Evolutionary conservation across 2,113 vertebrate genomes (phyloP).

Genomic region (Carollia perspicillata): DNA sequence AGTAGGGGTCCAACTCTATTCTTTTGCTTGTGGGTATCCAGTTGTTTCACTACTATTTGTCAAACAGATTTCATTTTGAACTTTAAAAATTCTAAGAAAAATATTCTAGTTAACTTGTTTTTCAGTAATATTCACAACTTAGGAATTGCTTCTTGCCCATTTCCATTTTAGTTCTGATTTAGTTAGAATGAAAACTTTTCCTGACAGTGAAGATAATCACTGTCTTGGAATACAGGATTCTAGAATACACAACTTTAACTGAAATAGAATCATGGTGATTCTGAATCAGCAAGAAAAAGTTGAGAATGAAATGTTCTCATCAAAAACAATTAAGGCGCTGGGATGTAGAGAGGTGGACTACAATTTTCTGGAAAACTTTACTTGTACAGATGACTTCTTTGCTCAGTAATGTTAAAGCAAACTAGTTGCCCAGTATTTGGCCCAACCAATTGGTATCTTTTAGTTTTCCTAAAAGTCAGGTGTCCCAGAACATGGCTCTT

Average conservation of each 20-base stretch:
- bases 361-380: not conserved
- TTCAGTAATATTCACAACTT: not conserved
- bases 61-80: constrained; percentile 20
- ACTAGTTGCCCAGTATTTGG: not conserved
- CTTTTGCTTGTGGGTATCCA: not conserved
- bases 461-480: not conserved
- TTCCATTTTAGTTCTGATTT: not conserved
- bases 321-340: not conserved
- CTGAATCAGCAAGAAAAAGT: not conserved
- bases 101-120: not conserved
- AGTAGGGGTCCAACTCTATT: not conserved
- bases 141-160: not conserved
- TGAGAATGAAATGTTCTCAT: not conserved
- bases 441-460: not conserved
- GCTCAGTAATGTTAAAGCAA: not conserved
- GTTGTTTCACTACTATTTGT: not conserved
- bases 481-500: not conserved
- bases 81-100: not conserved
- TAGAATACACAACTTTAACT: not conserved
- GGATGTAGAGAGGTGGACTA: not conserved
- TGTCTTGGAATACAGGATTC: not conserved
- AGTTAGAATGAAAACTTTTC: not conserved
- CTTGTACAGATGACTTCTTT: not conserved
- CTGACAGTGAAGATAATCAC: not conserved
- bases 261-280: not conserved